phyloP scores from a whole-genome alignment of 2,113 vertebrate species.

The Anthoscopus minutus region DNA sequence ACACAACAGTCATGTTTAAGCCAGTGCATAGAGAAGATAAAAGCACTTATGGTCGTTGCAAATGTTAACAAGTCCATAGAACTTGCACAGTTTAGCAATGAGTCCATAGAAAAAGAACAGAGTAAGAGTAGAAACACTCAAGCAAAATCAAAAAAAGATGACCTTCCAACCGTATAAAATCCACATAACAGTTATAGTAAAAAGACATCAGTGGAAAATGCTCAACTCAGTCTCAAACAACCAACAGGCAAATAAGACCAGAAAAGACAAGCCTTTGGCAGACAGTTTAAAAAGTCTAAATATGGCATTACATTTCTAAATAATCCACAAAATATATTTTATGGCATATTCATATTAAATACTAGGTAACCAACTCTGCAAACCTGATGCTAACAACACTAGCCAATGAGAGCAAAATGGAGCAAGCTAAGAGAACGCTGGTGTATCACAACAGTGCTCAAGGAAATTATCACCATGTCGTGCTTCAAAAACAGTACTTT shows the following conservation, averaged over 20 bases:
- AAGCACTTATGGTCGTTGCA: conserved; percentile 98
- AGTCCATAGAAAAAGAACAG: conserved; percentile 57
- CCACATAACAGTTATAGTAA: conserved; percentile 56
- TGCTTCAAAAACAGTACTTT: conserved; percentile 50
- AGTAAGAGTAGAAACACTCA: conserved; percentile 49
- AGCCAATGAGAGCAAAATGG: conserved; percentile 63
- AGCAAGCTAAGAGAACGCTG: conserved; percentile 70
- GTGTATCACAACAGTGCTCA: conserved; percentile 70
- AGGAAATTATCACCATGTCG: conserved; percentile 53
- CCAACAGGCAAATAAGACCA: conserved; percentile 69
- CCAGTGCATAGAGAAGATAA: conserved; percentile 98
- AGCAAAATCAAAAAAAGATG: conserved; percentile 45
- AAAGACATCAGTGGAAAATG: conserved; percentile 69
- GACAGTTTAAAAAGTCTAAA: conserved; percentile 65
- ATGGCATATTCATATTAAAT: conserved; percentile 75
- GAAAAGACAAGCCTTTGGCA: conserved; percentile 74
- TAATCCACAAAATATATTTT: conserved; percentile 76
- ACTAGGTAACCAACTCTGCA: conserved; percentile 66
- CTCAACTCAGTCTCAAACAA: conserved; percentile 57
- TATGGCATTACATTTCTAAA: conserved; percentile 69
- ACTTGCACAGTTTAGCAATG: conserved; percentile 72
- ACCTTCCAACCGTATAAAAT: conserved; percentile 67
- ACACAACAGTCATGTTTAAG: conserved; percentile 94
- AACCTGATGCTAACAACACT: conserved; percentile 56
- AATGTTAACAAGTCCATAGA: conserved; percentile 83